These are phyloP conservation scores for Tringa solitaria DNA, from an alignment of 2,113 vertebrate species.

Conservation along the genomic window DNA sequence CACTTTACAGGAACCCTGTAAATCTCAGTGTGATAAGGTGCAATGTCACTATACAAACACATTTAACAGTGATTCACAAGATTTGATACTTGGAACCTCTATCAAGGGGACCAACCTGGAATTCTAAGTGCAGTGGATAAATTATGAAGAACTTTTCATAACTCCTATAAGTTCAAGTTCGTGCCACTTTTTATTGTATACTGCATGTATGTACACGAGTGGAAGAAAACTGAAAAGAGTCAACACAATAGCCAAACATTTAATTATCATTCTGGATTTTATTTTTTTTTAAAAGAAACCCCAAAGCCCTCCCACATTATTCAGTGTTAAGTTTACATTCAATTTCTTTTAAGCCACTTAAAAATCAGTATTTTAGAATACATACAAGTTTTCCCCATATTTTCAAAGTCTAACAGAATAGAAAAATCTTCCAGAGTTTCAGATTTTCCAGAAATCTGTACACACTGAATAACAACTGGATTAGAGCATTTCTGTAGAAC, in stretches of 20 bases:
- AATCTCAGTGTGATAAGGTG: not conserved
- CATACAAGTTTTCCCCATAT: not conserved
- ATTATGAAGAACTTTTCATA: not conserved
- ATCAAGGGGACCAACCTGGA: not conserved
- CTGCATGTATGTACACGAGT: not conserved
- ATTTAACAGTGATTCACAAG: not conserved
- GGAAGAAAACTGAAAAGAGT: not conserved
- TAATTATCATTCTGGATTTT: not conserved
- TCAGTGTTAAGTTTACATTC: constrained; percentile 49
- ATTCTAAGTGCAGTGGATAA: not conserved
- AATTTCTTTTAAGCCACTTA: not conserved
- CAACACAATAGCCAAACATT: not conserved
- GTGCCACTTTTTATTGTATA: not conserved
- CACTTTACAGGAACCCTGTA: not conserved
- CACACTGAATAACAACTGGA: not conserved
- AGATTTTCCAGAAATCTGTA: constrained; percentile 14
- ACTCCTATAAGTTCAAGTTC: not conserved
- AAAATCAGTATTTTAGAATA: constrained; percentile 63
- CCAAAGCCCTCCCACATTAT: not conserved
- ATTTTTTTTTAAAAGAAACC: constrained; percentile 26
- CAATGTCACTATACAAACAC: not conserved
- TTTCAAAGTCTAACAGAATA: not conserved
- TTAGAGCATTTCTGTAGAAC: not conserved
- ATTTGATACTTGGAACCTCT: not conserved
- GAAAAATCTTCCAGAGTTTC: not conserved